Evolutionary conservation across 2,888 invertebrate genomes (phyloP).

Genomic region (Dryomyza anilis): DNA sequence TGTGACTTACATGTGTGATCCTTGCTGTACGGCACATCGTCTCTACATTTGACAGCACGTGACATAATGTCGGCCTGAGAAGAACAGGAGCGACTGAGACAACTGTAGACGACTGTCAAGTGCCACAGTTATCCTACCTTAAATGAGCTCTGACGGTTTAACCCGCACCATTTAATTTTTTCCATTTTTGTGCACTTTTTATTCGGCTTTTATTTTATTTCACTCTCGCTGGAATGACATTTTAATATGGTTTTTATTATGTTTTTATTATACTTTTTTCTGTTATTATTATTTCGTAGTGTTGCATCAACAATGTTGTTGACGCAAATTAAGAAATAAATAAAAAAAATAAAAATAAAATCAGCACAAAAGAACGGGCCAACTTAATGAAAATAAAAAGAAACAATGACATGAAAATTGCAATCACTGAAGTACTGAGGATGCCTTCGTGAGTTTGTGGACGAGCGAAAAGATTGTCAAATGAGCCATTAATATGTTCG

Average conservation of each 20-base stretch:
- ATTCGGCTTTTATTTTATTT: background rate
- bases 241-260: constrained; percentile 1
- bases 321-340: constrained; percentile 19
- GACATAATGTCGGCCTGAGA: too few relatives aligned
- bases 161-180: constrained; percentile 14
- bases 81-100: too few relatives aligned
- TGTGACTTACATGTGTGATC: too few relatives aligned
- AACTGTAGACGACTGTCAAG: too few relatives aligned
- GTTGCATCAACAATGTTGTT: background rate
- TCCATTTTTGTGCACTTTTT: background rate
- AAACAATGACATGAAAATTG: background rate
- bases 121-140: background rate
- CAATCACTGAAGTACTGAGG: too few relatives aligned
- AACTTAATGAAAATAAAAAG: constrained; percentile 16
- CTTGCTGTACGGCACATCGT: too few relatives aligned
- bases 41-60: too few relatives aligned
- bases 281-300: constrained; percentile 1
- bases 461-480: background rate
- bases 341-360: constrained; percentile 10
- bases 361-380: background rate
- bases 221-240: background rate
- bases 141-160: constrained; percentile 12
- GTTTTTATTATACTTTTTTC: constrained; percentile 1
- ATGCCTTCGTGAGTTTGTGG: background rate
- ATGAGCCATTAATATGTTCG: background rate